Evolutionary conservation across 2,113 vertebrate species (phyloP), one percentile per base, ranked within the genome.

Genomic region (Ochotona curzoniae): DNA sequence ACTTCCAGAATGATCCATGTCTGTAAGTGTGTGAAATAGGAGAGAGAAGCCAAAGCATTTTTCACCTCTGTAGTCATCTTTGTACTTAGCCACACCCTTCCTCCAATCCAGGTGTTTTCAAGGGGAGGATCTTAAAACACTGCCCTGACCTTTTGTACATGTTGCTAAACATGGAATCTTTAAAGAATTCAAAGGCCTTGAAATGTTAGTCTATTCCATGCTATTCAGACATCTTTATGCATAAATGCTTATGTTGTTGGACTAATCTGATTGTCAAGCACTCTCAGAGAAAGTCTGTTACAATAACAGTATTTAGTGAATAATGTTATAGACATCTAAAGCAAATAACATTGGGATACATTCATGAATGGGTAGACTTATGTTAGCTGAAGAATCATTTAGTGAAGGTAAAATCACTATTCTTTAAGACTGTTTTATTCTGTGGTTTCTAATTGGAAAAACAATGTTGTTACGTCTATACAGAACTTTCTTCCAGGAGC

Each of bases 241-340:
- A 0, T 74, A 44, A 20, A 32, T 60, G 21, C 32, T 51, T 26
- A 8, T 51, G 10, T 71, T 78, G 57, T 49, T 8, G 64, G 87
- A 83, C 74, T 74, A 64, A 60, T 61, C 25, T 61, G 32, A 23
- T 14, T 69, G 87, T 78, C 60, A 47, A 92, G 49, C 4, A 18
- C 47, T 18, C 79, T 78, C 14, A 83, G 83, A 93, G n/a, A 26
- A 92, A 35, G 5, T 90, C 8, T 81, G 90, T 87, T 87, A 60
- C 32, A 79, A 10, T 75, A 71, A 82, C 1, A 76, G 5, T n/a
- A 63, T 51, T 90, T 51, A 63, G 30, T n/a, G 18, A 71, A 23
- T 80, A n/a, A n/a, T 9, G 54, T 6, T 67, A 23, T 44, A 32
- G 6, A 71, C 17, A 79, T 71, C 6, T 51, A 60, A 92, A 54